Conservation (phyloP, 2,797 vertebrate species). For the Halcyon smyrnensis region DNA sequence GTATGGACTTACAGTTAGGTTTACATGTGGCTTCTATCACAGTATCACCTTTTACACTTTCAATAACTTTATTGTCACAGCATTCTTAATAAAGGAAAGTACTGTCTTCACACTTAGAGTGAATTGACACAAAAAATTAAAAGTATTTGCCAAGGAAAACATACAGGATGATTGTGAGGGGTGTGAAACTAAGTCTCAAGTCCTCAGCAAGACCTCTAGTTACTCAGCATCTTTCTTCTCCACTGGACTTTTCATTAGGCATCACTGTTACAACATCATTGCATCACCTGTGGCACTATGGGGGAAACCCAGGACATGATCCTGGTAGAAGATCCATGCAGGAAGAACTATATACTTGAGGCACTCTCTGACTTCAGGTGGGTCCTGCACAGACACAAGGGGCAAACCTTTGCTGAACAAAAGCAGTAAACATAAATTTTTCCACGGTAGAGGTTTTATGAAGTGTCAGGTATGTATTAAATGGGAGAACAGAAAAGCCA, state of each 20-base stretch:
- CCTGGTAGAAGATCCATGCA: neutral
- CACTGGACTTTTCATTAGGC: neutral
- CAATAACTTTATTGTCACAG: neutral
- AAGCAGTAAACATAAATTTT: neutral
- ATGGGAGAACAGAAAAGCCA: neutral
- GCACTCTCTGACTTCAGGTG: neutral
- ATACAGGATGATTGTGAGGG: neutral
- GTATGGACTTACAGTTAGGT: neutral
- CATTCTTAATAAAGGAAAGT: neutral
- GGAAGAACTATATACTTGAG: neutral
- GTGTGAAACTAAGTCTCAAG: neutral
- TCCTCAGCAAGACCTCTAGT: fast-evolving
- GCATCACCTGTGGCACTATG: neutral
- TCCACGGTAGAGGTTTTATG: neutral
- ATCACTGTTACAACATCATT: neutral
- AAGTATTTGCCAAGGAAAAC: neutral
- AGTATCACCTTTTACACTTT: neutral
- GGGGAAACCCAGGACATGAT: neutral
- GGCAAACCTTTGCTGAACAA: neutral
- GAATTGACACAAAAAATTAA: neutral
- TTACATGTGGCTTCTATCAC: neutral
- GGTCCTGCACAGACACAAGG: neutral
- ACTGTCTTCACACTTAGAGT: neutral
- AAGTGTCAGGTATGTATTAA: neutral
- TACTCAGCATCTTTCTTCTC: neutral